Evolutionary conservation across 2,888 invertebrate genomes (phyloP).

Genomic region (Gastrophysa polygoni): DNA sequence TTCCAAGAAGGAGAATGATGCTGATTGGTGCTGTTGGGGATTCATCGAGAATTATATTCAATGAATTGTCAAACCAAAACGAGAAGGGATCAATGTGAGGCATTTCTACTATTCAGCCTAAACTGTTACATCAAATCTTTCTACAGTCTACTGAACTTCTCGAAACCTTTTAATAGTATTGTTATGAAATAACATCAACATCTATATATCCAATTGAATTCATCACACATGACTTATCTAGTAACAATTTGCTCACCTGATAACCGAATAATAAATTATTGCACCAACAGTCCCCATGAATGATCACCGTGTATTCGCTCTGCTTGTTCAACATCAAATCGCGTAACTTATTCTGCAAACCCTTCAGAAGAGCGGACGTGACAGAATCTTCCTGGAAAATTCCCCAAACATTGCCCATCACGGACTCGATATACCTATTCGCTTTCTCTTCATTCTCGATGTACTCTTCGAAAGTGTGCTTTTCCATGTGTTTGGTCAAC

Average conservation of each 20-base stretch:
- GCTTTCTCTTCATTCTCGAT: not conserved
- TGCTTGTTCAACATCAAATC: not conserved
- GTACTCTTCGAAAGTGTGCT: constrained; percentile 2
- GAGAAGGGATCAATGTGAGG: no score
- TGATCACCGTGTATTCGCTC: constrained; percentile 23
- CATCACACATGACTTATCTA: no score
- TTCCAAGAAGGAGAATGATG: no score
- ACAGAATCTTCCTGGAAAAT: not conserved
- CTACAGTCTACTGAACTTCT: no score
- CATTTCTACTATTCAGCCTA: no score
- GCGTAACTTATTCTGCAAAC: not conserved
- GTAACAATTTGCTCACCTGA: constrained; percentile 29
- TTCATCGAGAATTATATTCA: no score
- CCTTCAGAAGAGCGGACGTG: constrained; percentile 1
- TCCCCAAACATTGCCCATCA: constrained; percentile 1
- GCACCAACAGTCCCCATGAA: constrained; percentile 47
- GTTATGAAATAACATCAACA: no score
- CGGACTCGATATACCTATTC: not conserved
- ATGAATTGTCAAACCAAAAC: no score
- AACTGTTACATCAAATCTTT: no score
- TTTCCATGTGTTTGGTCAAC: constrained; percentile 8
- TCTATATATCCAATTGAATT: no score
- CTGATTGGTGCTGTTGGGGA: no score
- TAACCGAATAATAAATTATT: constrained; percentile 44
- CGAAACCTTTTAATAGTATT: no score